Base-by-base conservation (phyloP, 2,113 vertebrate species). In the Ageneiosus marmoratus region DNA sequence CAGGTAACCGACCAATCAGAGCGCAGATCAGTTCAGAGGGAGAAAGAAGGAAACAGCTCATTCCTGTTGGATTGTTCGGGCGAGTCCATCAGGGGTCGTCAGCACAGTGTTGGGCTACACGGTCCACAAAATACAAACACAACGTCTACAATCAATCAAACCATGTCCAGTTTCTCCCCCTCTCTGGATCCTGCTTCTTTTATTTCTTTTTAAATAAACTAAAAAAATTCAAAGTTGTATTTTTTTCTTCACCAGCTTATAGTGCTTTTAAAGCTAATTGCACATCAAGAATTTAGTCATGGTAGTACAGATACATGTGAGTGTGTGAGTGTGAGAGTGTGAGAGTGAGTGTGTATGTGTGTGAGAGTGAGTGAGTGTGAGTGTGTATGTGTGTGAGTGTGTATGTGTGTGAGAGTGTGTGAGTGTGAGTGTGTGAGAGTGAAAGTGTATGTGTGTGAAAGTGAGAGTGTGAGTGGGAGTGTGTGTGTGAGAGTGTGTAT, bases 21-120 rank as follows among this genome's bases (percentile, higher is more conserved):
- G 93, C 90, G 92, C 95, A 95, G 92, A 92, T 91, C 10, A 55
- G 3, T 46, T 44, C 22, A 12, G 20, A 20, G 65, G 12, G 1
- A 3, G 22, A 10, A 41, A 70, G 94, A 96, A 96, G 53, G 72
- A 55, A 58, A 67, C n/a, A 5, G 27, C 53, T 65, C n/a, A 65
- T 56, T 16, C 29, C 72, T n/a, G 93, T 90, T 94, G 93, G 93
- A 95, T 95, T 95, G 13, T 91, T 95, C 96, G 94, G 94, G 32
- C 0, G 65, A 27, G 75, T 51, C 70, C n/a, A 51, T 82, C 86
- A 92, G 89, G 91, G 89, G 88, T 89, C 80, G 85, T 80, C 94
- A 96, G 94, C 95, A 96, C 95, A 94, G 94, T 95, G 95, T 90
- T 90, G 95, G 94, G 93, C 93, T 94, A 87, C 58, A 87, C 94